These are phyloP conservation scores for Meghimatium bilineatum DNA, from an alignment of 2,888 invertebrate species.

Conservation along the genomic window DNA sequence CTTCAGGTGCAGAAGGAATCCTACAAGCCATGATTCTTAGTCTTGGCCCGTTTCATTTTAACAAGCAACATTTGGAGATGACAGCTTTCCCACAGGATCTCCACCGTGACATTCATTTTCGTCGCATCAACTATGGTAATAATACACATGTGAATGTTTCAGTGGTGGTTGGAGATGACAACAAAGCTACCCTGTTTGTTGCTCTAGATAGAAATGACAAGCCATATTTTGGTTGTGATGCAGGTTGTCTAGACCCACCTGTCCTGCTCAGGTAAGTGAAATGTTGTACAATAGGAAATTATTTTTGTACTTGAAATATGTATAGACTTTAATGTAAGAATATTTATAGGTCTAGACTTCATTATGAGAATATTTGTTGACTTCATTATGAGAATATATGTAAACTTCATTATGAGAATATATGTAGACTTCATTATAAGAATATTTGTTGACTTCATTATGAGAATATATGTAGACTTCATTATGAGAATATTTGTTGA, in stretches of 20 bases:
- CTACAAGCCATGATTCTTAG: conserved; percentile 93
- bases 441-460: neutral
- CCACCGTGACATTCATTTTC: conserved; percentile 87
- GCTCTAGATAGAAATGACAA: conserved; percentile 86
- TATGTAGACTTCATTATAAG: neutral
- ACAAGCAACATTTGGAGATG: conserved; percentile 92
- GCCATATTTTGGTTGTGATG: conserved; percentile 92
- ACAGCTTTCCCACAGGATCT: conserved; percentile 92
- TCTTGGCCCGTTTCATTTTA: conserved; percentile 90
- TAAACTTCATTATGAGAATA: neutral
- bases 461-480: neutral
- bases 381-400: neutral
- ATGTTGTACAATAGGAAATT: neutral
- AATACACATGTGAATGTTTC: conserved; percentile 91
- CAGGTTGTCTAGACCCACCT: conserved; percentile 92
- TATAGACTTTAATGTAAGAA: neutral
- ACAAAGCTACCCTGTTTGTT: conserved; percentile 75
- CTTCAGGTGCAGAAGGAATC: conserved; percentile 86
- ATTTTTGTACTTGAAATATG: too few relatives aligned
- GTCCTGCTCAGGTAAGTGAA: conserved; percentile 77
- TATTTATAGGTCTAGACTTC: neutral
- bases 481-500: too few relatives aligned
- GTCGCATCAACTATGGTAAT: conserved; percentile 79
- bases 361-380: neutral
- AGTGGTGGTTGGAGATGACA: conserved; percentile 85